Base-by-base conservation (phyloP, 2,797 vertebrate species). In the Sebastes oblongus region DNA sequence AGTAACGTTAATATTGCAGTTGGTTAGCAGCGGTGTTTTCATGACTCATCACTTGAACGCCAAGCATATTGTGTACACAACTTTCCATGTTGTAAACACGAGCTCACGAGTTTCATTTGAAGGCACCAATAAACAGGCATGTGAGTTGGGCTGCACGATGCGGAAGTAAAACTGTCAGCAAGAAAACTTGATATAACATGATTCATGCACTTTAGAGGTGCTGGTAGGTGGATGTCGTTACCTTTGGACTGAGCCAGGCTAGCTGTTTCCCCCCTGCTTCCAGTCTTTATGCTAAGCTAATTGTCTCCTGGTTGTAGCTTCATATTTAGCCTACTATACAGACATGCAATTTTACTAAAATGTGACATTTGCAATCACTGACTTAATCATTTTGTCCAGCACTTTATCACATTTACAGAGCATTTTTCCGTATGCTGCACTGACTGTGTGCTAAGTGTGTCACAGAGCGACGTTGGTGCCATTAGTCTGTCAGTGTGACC, bases 381-480 rank as follows among this genome's bases (percentile, higher is more conserved):
- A 1, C 56, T 70, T 29, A 32, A 42, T 75, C 14, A n/a, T 82
- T 81, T 59, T 64, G 18, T 81, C 4, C 25, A 14, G 25, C 50
- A 74, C 66, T 68, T 73, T 18, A 52, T 39, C 11, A 18, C 3
- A 72, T 72, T 4, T 29, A 39, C 5, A 32, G 30, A 78, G 59
- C 56, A 59, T 60, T 39, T 52, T 24, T 39, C 61, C 71, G 66
- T 61, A n/a, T 32, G 36, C 25, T 75, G 60, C 42, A 30, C 24
- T 10, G 46, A 67, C 52, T 66, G 11, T 56, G 59, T 65, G 46
- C 36, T 6, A 59, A 78, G 67, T 71, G 66, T 77, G 70, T 78
- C 78, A 82, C 66, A 2, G 46, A 84, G 56, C 42, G 69, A 75
- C 46, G 72, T 77, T 66, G 82, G 56, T 56, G 64, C 59, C 66